A percentile compares a stretch with the other conserved stretches of the same genome.
These are phyloP conservation scores for Vireo griseus DNA, from an alignment of 2,797 vertebrate genomes.

Conservation along the genomic window DNA sequence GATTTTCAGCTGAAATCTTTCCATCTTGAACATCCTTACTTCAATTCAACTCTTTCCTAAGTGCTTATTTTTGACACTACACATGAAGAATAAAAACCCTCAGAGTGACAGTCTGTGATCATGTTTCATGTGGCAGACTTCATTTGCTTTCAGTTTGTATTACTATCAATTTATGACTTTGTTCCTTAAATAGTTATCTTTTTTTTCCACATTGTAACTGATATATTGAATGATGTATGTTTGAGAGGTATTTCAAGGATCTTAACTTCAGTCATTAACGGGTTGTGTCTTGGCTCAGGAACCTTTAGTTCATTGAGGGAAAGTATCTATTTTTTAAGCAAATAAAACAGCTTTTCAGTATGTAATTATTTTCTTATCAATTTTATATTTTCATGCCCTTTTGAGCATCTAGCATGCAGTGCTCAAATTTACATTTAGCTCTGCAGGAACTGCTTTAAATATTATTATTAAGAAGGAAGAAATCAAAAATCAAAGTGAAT, in stretches of 20 bases:
- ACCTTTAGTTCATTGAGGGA: slow-evolving; percentile 38
- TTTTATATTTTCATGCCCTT: slow-evolving; percentile 63
- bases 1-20: slow-evolving; percentile 32
- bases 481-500: slow-evolving; percentile 78
- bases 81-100: slow-evolving; percentile 55
- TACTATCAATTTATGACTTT: slow-evolving; percentile 63
- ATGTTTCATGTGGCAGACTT: slow-evolving; percentile 61
- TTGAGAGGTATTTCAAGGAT: slow-evolving; percentile 48
- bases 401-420: slow-evolving; percentile 44
- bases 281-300: slow-evolving; percentile 51
- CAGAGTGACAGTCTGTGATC: slow-evolving; percentile 63
- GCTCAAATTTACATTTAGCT: slow-evolving; percentile 67
- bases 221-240: slow-evolving; percentile 60
- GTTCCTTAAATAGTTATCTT: slow-evolving; percentile 63
- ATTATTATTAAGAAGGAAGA: slow-evolving; percentile 68
- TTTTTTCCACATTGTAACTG: slow-evolving; percentile 37
- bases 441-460: slow-evolving; percentile 66
- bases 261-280: slow-evolving; percentile 56
- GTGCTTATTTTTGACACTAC: slow-evolving; percentile 54
- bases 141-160: slow-evolving; percentile 65
- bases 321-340: slow-evolving; percentile 58
- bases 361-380: slow-evolving; percentile 69
- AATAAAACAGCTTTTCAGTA: slow-evolving; percentile 58
- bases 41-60: slow-evolving; percentile 21
- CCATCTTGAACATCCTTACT: slow-evolving; percentile 11